A percentile compares a stretch with the other conserved stretches of the same genome.
These are phyloP conservation scores for Tryphoninae sp. DNA, from an alignment of 2,888 invertebrate genomes.

Conservation along the genomic window DNA sequence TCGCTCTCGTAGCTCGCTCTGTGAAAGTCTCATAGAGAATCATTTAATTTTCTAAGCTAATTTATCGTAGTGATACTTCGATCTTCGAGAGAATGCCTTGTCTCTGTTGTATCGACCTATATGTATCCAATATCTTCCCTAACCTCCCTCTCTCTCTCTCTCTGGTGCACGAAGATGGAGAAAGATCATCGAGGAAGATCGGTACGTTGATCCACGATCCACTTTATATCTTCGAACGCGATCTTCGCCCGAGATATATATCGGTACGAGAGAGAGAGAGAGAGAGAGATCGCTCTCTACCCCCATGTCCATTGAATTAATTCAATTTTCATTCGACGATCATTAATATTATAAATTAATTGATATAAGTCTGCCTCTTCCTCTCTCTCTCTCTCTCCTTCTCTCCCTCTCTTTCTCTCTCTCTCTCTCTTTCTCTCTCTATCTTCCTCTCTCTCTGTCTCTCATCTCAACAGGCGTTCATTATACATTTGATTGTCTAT, in stretches of 20 bases:
- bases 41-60: conserved; percentile 36
- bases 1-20: too few relatives aligned
- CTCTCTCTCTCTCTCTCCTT: too few relatives aligned
- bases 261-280: conserved; percentile 17
- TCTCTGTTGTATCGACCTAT: conserved; percentile 10
- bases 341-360: conserved; percentile 60
- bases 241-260: conserved; percentile 40
- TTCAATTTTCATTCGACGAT: conserved; percentile 56
- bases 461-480: conserved; percentile 29
- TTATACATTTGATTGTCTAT: conserved; percentile 50
- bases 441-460: neutral
- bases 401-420: neutral
- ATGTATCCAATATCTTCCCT: neutral
- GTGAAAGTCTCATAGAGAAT: neutral
- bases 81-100: conserved; percentile 19
- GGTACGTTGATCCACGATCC: conserved; percentile 32
- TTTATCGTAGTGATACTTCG: conserved; percentile 23
- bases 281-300: conserved; percentile 49
- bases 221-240: conserved; percentile 43
- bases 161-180: conserved; percentile 9
- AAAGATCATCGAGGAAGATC: conserved; percentile 31
- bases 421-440: too few relatives aligned
- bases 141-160: neutral
- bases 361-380: conserved; percentile 3
- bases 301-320: conserved; percentile 40